Evolutionary conservation across 1,140 invertebrate genomes (phyloP), one percentile per base, ranked within the genome.

Genomic region (Stegodyphus dumicola): DNA sequence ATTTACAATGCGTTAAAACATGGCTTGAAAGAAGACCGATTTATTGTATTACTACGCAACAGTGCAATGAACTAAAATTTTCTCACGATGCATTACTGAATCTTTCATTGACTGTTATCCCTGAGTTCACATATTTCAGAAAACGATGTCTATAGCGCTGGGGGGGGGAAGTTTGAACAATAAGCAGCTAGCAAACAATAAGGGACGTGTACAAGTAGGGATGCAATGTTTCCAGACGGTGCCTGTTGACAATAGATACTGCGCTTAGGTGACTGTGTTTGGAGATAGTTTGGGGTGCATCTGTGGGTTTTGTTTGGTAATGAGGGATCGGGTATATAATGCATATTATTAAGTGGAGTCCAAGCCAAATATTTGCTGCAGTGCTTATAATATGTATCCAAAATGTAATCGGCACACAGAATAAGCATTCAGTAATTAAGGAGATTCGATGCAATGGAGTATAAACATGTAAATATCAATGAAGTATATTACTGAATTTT

Each of bases 171-270:
- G 18, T 64, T 76, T 64, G 74, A 76, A 76, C 74, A 64, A 76
- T 76, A 64, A 65, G 54, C 74, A 76, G 75, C 64, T 64, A 9
- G 56, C 74, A 76, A 76, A 76, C 74, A 76, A 77, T 77, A 51
- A 33, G 13, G 15, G 48, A 77, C 75, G 75, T 65, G 75, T 54
- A 17, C 60, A 77, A 77, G 60, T 64, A 77, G 60, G 60, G 48
- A 66, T 15, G 11, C 15, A 65, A 7, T 51, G 60, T 77, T 77
- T 77, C 75, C 75, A 77, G 74, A 56, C 18, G 56, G 64, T 76
- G 74, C 74, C 56, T 76, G 74, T 76, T 76, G 54, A 76, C 74
- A 76, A 76, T 60, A 65, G 74, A 64, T 76, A 76, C 74, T 52
- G 17, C 17, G 73, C 73, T 60, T 56, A 18, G 7, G 15, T 11